Evolutionary conservation across 2,797 vertebrate genomes (phyloP).

Genomic region (Esox lucius): DNA sequence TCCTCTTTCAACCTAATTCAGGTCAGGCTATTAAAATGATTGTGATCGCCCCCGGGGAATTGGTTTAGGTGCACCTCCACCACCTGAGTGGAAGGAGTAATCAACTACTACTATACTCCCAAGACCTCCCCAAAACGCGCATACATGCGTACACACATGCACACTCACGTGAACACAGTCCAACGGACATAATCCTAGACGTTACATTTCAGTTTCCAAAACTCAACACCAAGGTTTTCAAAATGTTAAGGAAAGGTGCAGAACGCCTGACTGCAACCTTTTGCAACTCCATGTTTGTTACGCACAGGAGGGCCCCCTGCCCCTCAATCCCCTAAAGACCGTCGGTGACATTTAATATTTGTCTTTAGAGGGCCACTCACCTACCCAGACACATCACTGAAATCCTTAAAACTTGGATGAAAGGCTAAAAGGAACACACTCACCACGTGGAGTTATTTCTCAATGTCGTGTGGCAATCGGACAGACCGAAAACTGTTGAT

Average conservation of each 20-base stretch:
- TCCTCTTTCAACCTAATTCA: slow-evolving; percentile 31
- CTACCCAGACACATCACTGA: background rate
- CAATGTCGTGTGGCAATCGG: background rate
- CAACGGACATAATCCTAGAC: background rate
- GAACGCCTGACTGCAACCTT: background rate
- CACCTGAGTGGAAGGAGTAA: background rate
- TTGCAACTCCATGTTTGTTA: background rate
- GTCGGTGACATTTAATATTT: background rate
- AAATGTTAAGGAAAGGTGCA: background rate
- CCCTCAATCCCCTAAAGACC: background rate
- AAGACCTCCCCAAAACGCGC: background rate
- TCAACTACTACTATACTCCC: slow-evolving; percentile 2
- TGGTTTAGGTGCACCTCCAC: background rate
- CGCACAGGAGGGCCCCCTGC: background rate
- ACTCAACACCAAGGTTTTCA: background rate
- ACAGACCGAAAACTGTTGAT: background rate
- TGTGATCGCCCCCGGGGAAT: slow-evolving; percentile 30
- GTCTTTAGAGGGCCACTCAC: background rate
- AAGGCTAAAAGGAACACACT: background rate
- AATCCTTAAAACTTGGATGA: background rate
- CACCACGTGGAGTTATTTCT: background rate
- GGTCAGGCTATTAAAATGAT: slow-evolving; percentile 40
- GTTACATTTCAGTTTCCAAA: background rate
- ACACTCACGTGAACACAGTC: slow-evolving; percentile 3
- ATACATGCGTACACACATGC: background rate